Evolutionary conservation across 2,797 vertebrate species (phyloP).

Genomic region (Avahi laniger): DNA sequence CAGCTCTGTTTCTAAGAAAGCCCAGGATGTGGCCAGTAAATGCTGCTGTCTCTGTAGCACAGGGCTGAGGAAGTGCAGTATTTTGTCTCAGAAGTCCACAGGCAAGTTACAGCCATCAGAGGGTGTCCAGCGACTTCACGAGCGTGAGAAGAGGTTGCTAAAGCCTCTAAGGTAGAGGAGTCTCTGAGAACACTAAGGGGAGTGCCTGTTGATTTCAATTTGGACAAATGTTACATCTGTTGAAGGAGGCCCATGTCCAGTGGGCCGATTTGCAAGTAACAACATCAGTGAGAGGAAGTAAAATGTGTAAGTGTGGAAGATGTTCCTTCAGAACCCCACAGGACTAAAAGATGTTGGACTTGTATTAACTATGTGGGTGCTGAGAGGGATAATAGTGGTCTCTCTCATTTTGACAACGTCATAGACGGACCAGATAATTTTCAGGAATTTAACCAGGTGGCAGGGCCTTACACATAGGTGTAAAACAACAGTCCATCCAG

Average conservation of each 20-base stretch:
- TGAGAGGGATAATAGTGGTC: neutral
- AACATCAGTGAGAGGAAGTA: neutral
- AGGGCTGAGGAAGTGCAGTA: neutral
- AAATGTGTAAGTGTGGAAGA: neutral
- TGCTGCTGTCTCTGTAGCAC: neutral
- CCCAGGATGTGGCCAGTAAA: neutral
- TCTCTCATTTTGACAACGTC: neutral
- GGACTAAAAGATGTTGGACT: neutral
- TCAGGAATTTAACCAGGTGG: neutral
- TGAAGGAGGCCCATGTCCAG: neutral
- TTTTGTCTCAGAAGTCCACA: neutral
- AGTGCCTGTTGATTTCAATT: neutral
- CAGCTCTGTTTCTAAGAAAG: neutral
- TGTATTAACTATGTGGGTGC: neutral
- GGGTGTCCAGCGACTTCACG: neutral
- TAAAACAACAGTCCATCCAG: neutral
- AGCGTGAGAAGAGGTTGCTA: neutral
- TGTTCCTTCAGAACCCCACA: neutral
- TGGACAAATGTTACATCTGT: neutral
- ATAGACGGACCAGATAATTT: neutral
- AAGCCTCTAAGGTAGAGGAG: accelerated
- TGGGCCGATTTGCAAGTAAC: neutral
- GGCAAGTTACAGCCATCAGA: neutral
- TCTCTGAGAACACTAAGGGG: neutral
- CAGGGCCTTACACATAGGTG: neutral